Conservation (phyloP, 2,888 invertebrate species). For the Dendrolimus pini region DNA sequence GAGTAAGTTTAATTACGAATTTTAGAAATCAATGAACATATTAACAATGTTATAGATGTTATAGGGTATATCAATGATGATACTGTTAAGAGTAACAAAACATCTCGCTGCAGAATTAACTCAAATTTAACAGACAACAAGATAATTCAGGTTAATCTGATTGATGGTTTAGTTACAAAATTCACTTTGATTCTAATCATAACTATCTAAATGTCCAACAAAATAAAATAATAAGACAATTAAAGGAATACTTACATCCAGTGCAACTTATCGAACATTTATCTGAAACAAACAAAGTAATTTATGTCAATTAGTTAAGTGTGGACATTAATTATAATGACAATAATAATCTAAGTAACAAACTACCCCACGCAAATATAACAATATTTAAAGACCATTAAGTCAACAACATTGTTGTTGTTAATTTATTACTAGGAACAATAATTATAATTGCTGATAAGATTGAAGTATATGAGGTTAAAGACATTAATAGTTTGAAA, state of each 20-base stretch:
- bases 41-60: too few relatives aligned
- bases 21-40: too few relatives aligned
- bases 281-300: slow-evolving; percentile 59
- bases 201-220: too few relatives aligned
- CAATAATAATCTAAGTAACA: slow-evolving; percentile 15
- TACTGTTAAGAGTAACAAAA: too few relatives aligned
- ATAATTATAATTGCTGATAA: not conserved
- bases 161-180: too few relatives aligned
- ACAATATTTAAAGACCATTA: not conserved
- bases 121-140: too few relatives aligned
- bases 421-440: slow-evolving; percentile 3
- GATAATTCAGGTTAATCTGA: too few relatives aligned
- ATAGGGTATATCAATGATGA: too few relatives aligned
- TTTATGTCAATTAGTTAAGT: slow-evolving; percentile 23
- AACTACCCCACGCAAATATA: slow-evolving; percentile 10
- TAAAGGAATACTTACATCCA: slow-evolving; percentile 51
- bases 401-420: not conserved
- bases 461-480: not conserved
- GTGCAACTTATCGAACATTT: slow-evolving; percentile 55
- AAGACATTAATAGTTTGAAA: not conserved
- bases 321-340: not conserved
- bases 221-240: slow-evolving; percentile 1
- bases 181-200: too few relatives aligned
- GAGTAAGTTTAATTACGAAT: too few relatives aligned
- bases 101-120: too few relatives aligned